These are phyloP conservation scores for Sabellastarte sp. DNA, from an alignment of 2,888 invertebrate genomes.

Conservation along the genomic window DNA sequence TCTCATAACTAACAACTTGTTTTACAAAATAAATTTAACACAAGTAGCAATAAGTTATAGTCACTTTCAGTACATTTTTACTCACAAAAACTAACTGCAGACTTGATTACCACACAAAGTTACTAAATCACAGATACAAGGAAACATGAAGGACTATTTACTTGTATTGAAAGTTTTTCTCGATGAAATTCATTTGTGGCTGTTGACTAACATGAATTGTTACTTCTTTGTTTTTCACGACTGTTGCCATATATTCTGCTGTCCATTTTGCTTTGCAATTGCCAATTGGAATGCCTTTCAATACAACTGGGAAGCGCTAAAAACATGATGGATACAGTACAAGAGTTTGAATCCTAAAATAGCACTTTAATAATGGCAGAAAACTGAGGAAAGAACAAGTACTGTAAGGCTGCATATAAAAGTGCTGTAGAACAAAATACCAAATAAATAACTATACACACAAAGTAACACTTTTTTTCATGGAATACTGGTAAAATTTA, in stretches of 20 bases:
- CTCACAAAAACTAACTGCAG: not conserved
- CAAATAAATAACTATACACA: too few relatives aligned
- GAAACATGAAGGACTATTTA: conserved; percentile 23
- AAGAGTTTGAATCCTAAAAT: too few relatives aligned
- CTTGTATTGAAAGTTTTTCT: conserved; percentile 64
- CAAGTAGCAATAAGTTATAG: too few relatives aligned
- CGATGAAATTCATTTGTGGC: conserved; percentile 62
- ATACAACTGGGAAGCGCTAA: conserved; percentile 61
- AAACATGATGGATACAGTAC: too few relatives aligned
- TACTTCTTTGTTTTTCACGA: conserved; percentile 56
- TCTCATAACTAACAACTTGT: too few relatives aligned
- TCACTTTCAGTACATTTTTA: not conserved
- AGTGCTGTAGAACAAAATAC: too few relatives aligned
- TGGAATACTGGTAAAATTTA: too few relatives aligned
- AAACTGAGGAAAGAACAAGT: too few relatives aligned
- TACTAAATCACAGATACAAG: not conserved
- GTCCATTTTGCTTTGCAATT: conserved; percentile 61
- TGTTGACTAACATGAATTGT: conserved; percentile 62
- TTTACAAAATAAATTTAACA: too few relatives aligned
- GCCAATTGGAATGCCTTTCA: conserved; percentile 61
- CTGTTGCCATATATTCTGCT: conserved; percentile 57
- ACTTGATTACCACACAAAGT: not conserved
- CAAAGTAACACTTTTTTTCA: too few relatives aligned
- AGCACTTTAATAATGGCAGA: too few relatives aligned
- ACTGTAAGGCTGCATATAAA: too few relatives aligned